Base-by-base conservation (phyloP, 2,113 vertebrate genomes). In the Craseonycteris thonglongyai region DNA sequence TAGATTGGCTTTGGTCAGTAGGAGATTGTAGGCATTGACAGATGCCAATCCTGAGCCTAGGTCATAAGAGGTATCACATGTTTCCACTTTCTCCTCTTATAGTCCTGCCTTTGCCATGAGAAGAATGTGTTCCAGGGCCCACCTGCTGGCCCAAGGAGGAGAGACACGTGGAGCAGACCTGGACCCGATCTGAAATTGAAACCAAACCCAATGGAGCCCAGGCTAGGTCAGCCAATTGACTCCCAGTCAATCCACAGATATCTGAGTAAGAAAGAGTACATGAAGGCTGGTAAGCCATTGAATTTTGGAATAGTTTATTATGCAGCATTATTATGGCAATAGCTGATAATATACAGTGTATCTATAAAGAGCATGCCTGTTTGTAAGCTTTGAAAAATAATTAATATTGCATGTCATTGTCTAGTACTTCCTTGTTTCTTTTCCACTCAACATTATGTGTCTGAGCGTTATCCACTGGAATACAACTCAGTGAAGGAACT, bases 341-440 rank as follows among this genome's bases (percentile, higher is more conserved):
- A 35, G 65, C 65, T 94, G 47, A 91, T 56, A 10, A 33, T 74
- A 74, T 0, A 21, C 10, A 21, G 9, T 35, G 11, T 24, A 69
- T 54, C 16, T 38, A 45, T 81, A 35, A 61, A 71, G 2, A 78
- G 3, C 7, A 14, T 15, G 66, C 42, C 82, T 90, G 10, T 79
- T 51, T 69, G 56, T 71, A 21, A 91, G 28, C 69, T 94, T 72
- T 72, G n/a, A 66, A 88, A 91, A 68, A 82, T 26, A 21, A 47
- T 51, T 92, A 49, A 51, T 47, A 58, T 58, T 66, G n/a, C 13
- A 85, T 14, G 1, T 45, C 58, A 68, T 47, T 5, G 12, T 81
- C 66, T 65, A 12, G 59, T 56, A 33, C 61, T 97, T 68, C 61
- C 69, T 97, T 87, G n/a, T n/a, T 93, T 75, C 47, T 83, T 90